phyloP scores from a whole-genome alignment of 2,113 vertebrate genomes.

The Camelus bactrianus region DNA sequence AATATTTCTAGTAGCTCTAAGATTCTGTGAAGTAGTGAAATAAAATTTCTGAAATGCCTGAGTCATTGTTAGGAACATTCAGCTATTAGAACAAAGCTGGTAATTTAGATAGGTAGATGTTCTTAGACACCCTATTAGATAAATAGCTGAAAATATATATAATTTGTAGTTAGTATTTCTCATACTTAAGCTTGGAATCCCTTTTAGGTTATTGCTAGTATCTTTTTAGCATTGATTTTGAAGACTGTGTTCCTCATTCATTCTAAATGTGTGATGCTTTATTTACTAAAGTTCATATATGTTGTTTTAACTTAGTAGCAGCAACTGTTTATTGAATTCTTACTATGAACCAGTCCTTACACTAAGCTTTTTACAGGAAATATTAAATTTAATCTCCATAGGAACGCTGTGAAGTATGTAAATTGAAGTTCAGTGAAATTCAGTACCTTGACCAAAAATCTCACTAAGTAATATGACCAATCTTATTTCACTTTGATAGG shows the following conservation, averaged over 20 bases:
- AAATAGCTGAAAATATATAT: neutral
- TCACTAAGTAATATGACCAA: neutral
- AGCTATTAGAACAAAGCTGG: neutral
- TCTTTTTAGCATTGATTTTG: neutral
- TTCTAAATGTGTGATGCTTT: conserved; percentile 4
- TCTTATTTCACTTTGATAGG: neutral
- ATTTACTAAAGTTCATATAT: conserved; percentile 23
- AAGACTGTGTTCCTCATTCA: conserved; percentile 3
- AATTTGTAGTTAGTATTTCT: neutral
- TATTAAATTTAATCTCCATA: conserved; percentile 1
- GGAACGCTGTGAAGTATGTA: neutral
- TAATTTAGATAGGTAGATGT: neutral
- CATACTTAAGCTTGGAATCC: neutral
- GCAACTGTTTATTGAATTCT: neutral
- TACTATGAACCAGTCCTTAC: neutral
- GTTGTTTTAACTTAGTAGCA: neutral
- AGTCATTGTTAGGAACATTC: neutral
- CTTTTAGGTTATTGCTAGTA: conserved; percentile 39
- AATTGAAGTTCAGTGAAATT: conserved; percentile 8
- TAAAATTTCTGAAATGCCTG: conserved; percentile 37
- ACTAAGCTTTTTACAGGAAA: neutral
- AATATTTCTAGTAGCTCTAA: conserved; percentile 8
- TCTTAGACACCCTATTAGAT: neutral
- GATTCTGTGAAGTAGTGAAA: conserved; percentile 51
- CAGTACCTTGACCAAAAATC: neutral